Base-by-base conservation (phyloP, 2,113 vertebrate genomes). In the Anhinga anhinga region DNA sequence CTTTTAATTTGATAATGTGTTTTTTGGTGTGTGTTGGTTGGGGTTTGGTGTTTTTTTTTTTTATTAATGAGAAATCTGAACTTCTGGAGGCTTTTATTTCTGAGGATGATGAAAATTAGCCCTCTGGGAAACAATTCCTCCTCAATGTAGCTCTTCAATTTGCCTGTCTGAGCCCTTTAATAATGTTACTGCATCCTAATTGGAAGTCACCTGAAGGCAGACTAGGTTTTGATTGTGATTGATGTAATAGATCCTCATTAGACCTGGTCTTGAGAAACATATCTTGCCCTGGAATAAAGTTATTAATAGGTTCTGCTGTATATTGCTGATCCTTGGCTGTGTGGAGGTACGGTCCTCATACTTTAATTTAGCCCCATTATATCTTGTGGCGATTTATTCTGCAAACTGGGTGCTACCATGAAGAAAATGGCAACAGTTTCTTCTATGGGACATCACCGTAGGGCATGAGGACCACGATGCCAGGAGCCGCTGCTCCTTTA, bases 141-240 rank as follows among this genome's bases (percentile, higher is more conserved):
- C 21, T 36, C 52, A 29, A 29, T 38, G 58, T 42, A 94, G 56
- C 70, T 93, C 29, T 94, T 86, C 77, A 94, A 95, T 88, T 90
- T 96, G 78, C 89, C 80, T 84, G 17, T 70, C 77, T 83, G 78
- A 96, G 59, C 40, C 26, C 52, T 81, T 85, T 62, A 62, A 74
- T 80, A 73, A 47, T 65, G 82, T 84, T 95, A 47, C 87, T 71
- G 73, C 61, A 71, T 93, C 69, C 80, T 97, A 93, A 98, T 59
- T 93, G 88, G 76, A 94, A 97, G 78, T 89, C 49, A 56, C 53
- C 88, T 95, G 53, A 85, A 96, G 95, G 85, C 59, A 92, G 73
- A 69, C 45, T 76, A 30, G 40, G 66, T 91, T 94, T 92, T 86
- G 83, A 88, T 89, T 72, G 77, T 88, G 83, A 92, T 52, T 96